Evolutionary conservation across 1,140 invertebrate genomes (phyloP), one percentile per base, ranked within the genome.

Genomic region (Papilio machaon): DNA sequence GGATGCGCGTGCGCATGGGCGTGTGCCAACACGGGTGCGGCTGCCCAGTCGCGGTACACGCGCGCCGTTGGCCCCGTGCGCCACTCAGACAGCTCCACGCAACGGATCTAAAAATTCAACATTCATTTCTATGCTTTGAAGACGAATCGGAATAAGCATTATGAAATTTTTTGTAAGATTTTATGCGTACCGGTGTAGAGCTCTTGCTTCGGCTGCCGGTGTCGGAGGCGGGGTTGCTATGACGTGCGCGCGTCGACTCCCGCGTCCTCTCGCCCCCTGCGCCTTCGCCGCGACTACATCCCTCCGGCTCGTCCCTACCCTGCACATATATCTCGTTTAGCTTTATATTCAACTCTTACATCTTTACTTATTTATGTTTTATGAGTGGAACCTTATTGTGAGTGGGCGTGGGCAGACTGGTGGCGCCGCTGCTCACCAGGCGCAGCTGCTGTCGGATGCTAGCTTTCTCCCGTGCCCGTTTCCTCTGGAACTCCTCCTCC

Each of bases 401-500:
- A 11, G 89, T 86, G 10, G 82, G 30, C 5, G 85, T 52, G 15
- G 92, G 92, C 89, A 93, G 89, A 84, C 92, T 92, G 81, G 87
- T 87, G 0, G 91, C 89, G n/a, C 93, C 92, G 64, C 92, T 96
- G 81, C 95, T 96, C 84, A 97, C 97, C 7, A 97, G 90, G 49
- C 97, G 92, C 80, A 97, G 91, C 87, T 97, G 97, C 82, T 97
- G 96, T 46, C 97, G 92, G 78, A 97, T 97, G 82, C 95, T 96
- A 0, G 96, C 96, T 88, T 97, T 97, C 91, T 98, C 97, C 81
- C 96, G 91, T 73, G 96, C 96, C 82, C 97, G 91, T 91, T 97
- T 97, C 23, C 96, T 93, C 87, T 97, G 96, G 89, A 97, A 97
- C 86, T 97, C 97, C 86, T 97, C 97, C 89, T 97, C 97, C 2